A percentile compares a stretch with the other conserved stretches of the same genome.
Conservation (phyloP, 2,888 invertebrate genomes). For the Hemicrepidius hirtus region DNA sequence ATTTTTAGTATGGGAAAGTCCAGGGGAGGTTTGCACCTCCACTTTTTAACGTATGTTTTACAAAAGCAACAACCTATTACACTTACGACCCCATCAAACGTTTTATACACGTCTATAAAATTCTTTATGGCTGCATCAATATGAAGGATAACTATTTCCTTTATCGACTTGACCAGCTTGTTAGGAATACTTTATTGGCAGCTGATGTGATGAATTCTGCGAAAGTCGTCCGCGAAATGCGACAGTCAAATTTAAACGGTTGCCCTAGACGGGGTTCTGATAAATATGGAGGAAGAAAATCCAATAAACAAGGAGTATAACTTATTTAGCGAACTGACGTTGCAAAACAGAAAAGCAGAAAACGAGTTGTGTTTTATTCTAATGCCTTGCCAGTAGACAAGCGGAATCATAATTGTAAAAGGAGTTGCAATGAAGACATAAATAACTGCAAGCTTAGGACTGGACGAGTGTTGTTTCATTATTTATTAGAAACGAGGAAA, state of each 20-base stretch:
- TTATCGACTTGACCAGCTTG: conserved; percentile 61
- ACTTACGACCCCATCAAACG: conserved; percentile 12
- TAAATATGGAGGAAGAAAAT: conserved; percentile 50
- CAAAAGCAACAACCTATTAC: conserved; percentile 10
- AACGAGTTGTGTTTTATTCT: conserved; percentile 26
- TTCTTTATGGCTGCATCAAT: conserved; percentile 58
- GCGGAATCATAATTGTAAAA: conserved; percentile 22
- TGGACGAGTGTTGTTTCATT: conserved; percentile 17
- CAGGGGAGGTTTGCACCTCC: too few species aligned
- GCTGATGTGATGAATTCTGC: conserved; percentile 59
- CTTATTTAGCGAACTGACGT: conserved; percentile 51
- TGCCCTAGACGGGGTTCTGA: conserved; percentile 39
- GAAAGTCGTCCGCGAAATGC: conserved; percentile 41
- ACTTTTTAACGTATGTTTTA: conserved; percentile 4
- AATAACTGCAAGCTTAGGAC: conserved; percentile 11
- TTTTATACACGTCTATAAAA: conserved; percentile 39
- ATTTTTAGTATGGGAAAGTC: too few species aligned
- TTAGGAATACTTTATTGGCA: conserved; percentile 62
- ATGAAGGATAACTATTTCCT: conserved; percentile 57
- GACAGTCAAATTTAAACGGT: conserved; percentile 48
- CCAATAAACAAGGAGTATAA: conserved; percentile 55
- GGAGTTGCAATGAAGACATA: conserved; percentile 41
- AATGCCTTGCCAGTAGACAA: background rate
- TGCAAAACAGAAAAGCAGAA: conserved; percentile 24
- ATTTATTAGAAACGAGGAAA: conserved; percentile 30